Base-by-base conservation (phyloP, 2,113 vertebrate genomes). In the Ochotona curzoniae region DNA sequence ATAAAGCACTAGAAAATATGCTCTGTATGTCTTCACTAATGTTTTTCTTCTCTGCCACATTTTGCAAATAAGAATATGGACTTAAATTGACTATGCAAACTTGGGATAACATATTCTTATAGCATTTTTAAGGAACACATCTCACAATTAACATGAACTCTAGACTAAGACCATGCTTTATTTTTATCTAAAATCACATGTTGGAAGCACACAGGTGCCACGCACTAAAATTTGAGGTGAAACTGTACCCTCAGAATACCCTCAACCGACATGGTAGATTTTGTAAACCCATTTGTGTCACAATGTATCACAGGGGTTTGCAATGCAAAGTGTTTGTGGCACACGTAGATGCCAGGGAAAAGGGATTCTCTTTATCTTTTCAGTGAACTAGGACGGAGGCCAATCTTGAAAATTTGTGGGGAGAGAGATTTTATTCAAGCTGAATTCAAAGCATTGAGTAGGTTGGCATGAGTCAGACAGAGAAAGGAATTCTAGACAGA, bases 341-440 rank as follows among this genome's bases (percentile, higher is more conserved):
- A 57, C 28, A 7, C 1, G 30, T n/a, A 6, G 49, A 57, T 2
- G n/a, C 44, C 26, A 38, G 73, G 30, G 47, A 73, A 66, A 21
- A 38, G 71, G 12, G 7, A 6, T 57, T 93, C 35, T 91, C 1
- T 57, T 81, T 66, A 78, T 38, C 32, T 47, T 92, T 54, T 73
- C 25, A 17, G 17, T 66, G 74, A 92, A 75, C 61, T 32, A 18
- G 51, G 28, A 75, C 35, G 35, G 74, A 74, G 32, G 73, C 70
- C 32, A 74, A 13, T 82, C 74, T 84, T 86, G 44, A 76, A 79
- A 63, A 35, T 91, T 94, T 90, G 26, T 47, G 57, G 74, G 60
- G 82, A 71, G 18, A 85, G 67, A 76, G 51, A 30, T 91, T 94
- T 90, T 78, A 47, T 80, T 63, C 66, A 75, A 86, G 83, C 79